Conservation (phyloP, 2,113 vertebrate species). For the Nestor notabilis region DNA sequence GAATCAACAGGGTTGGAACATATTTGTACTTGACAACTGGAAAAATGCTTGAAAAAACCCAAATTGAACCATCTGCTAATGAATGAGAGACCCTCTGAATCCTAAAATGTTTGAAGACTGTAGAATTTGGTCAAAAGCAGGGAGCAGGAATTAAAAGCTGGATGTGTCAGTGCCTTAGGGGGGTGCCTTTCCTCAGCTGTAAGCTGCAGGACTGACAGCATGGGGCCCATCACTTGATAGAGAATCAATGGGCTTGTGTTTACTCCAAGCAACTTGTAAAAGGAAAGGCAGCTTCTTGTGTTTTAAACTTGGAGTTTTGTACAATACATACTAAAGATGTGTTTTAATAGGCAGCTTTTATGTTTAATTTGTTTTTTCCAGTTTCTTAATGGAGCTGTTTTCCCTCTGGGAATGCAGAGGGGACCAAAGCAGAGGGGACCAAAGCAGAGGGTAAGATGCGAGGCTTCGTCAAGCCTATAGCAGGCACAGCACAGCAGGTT, state of each 20-base stretch:
- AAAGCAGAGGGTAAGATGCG: background rate
- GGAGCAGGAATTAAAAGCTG: background rate
- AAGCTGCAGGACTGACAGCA: rapidly evolving
- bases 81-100: background rate
- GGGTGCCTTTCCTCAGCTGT: background rate
- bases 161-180: background rate
- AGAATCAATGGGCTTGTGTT: background rate
- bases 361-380: background rate
- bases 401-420: background rate
- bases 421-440: background rate
- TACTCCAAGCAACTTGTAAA: background rate
- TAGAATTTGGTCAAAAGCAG: background rate
- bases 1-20: background rate
- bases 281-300: background rate
- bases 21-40: background rate
- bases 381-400: background rate
- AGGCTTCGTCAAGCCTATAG: background rate
- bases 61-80: background rate
- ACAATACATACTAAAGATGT: background rate
- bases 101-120: background rate
- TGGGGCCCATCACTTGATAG: rapidly evolving
- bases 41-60: background rate
- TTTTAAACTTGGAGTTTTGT: background rate
- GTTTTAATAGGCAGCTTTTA: background rate
- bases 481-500: background rate